These are phyloP conservation scores for Stenotaenia linearis DNA, from an alignment of 2,888 invertebrate genomes.

Conservation along the genomic window DNA sequence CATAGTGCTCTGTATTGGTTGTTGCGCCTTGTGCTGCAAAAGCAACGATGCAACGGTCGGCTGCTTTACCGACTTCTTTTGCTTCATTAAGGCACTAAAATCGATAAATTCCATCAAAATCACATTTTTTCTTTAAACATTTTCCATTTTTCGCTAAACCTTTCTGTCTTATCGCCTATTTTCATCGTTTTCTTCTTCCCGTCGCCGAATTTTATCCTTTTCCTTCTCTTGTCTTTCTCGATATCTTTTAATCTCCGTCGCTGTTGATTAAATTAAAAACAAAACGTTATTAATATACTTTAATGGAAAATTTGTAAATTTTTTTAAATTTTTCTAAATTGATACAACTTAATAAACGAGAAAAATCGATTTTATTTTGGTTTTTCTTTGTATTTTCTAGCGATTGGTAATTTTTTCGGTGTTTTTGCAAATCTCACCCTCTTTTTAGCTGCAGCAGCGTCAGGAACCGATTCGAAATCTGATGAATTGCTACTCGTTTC, in stretches of 20 bases:
- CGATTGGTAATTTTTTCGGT: not conserved
- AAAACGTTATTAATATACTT: not conserved
- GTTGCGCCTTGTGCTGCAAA: conserved; percentile 42
- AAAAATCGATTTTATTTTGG: no score
- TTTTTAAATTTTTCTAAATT: no score
- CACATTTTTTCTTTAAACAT: no score
- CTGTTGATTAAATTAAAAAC: conserved; percentile 9
- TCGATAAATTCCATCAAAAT: no score
- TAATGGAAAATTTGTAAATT: no score
- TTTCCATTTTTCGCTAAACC: no score
- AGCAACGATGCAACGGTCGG: conserved; percentile 44
- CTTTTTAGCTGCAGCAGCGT: conserved; percentile 32
- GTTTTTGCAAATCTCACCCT: conserved; percentile 13
- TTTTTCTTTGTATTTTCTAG: not conserved
- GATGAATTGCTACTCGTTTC: conserved; percentile 26
- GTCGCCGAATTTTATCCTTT: conserved; percentile 32
- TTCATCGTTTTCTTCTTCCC: conserved; percentile 40
- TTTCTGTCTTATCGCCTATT: conserved; percentile 35
- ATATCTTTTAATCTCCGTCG: conserved; percentile 34
- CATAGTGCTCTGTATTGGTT: conserved; percentile 6
- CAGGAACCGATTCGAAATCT: conserved; percentile 37
- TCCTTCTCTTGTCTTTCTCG: conserved; percentile 35
- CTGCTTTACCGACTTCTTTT: conserved; percentile 42
- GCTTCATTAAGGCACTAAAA: conserved; percentile 39
- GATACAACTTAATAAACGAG: no score